A percentile compares a stretch with the other conserved stretches of the same genome.
These are phyloP conservation scores for Lethenteron reissneri DNA, from an alignment of 2,113 vertebrate species.

Conservation along the genomic window DNA sequence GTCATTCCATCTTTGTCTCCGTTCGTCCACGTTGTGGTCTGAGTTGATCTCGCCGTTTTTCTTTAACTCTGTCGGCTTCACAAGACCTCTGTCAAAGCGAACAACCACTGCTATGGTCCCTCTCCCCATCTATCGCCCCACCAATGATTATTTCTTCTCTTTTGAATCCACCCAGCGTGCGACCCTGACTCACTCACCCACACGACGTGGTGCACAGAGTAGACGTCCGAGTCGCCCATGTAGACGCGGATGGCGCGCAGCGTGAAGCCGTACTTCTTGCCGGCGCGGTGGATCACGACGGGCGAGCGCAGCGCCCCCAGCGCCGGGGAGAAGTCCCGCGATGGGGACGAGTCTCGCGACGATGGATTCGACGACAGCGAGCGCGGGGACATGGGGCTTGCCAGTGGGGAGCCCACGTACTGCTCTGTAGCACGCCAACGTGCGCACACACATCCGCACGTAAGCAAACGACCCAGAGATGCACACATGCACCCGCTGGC, in stretches of 20 bases:
- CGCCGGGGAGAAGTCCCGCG: slow-evolving; percentile 50
- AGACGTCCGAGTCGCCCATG: slow-evolving; percentile 68
- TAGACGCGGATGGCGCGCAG: slow-evolving; percentile 68
- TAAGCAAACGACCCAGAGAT: neutral
- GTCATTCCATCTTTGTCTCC: no score
- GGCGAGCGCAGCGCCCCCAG: slow-evolving; percentile 52
- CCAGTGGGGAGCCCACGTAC: slow-evolving; percentile 48
- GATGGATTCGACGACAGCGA: slow-evolving; percentile 68
- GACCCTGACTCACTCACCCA: slow-evolving; percentile 41
- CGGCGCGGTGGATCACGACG: slow-evolving; percentile 62
- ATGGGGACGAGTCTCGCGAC: slow-evolving; percentile 69
- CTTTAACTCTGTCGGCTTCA: no score
- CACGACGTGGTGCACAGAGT: slow-evolving; percentile 71
- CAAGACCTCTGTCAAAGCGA: no score
- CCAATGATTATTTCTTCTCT: no score
- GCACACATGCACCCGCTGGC: neutral
- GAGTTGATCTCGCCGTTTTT: no score
- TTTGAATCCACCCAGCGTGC: no score
- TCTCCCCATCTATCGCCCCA: no score
- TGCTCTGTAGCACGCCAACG: slow-evolving; percentile 25
- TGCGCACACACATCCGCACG: neutral
- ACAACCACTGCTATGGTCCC: no score
- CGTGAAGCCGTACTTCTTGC: slow-evolving; percentile 74
- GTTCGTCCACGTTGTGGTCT: no score
- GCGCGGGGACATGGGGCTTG: slow-evolving; percentile 74